These are phyloP conservation scores for Tolmerus cingulatus DNA, from an alignment of 2,888 invertebrate genomes.

Conservation along the genomic window DNA sequence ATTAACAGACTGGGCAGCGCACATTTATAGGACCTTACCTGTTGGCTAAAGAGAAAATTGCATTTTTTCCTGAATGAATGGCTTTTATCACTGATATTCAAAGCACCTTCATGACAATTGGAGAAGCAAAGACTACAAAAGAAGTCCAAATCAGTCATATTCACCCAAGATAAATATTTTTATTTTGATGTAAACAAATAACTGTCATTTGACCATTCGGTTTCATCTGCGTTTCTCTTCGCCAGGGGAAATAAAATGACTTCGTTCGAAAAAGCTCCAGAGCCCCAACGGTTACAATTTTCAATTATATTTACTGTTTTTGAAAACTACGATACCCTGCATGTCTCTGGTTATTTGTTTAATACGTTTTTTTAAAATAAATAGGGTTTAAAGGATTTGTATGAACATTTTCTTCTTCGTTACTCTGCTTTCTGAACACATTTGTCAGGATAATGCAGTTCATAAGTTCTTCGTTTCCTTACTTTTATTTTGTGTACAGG, in stretches of 20 bases:
- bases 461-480: background rate
- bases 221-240: background rate
- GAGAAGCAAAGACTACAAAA: background rate
- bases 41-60: background rate
- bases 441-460: constrained; percentile 11
- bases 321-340: background rate
- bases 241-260: background rate
- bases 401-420: background rate
- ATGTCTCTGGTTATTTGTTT: background rate
- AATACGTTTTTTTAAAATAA: too few species aligned
- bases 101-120: background rate
- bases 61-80: background rate
- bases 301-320: background rate
- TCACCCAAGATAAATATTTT: background rate
- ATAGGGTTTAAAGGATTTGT: too few species aligned
- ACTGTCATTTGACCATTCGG: background rate
- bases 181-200: background rate
- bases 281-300: background rate
- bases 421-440: background rate
- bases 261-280: background rate
- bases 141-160: background rate
- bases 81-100: background rate
- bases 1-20: too few species aligned
- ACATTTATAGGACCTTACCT: background rate
- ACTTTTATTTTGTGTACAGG: background rate